phyloP scores from a whole-genome alignment of 2,888 invertebrate species.

The Mesopsocus fuscifrons region DNA sequence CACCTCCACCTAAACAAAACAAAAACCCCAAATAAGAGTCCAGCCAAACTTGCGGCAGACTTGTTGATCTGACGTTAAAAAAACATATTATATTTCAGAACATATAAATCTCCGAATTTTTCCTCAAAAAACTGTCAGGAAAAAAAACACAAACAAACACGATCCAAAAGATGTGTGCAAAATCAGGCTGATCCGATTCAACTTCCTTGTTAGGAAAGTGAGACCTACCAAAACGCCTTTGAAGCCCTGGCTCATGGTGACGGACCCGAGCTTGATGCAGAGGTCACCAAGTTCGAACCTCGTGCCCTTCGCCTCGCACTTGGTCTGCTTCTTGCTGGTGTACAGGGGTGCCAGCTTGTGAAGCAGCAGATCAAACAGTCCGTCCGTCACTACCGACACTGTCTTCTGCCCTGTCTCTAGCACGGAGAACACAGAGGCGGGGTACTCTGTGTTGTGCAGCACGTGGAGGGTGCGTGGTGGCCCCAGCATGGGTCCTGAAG shows the following conservation, averaged over 20 bases:
- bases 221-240: conserved; percentile 77
- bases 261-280: conserved; percentile 80
- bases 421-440: conserved; percentile 82
- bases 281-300: conserved; percentile 81
- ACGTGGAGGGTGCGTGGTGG: conserved; percentile 71
- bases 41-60: no score
- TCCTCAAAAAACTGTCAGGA: conserved; percentile 11
- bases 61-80: no score
- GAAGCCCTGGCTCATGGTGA: conserved; percentile 80
- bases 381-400: conserved; percentile 76
- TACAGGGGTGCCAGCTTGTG: conserved; percentile 75
- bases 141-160: no score
- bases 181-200: no score
- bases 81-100: no score
- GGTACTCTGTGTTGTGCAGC: conserved; percentile 90
- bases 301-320: conserved; percentile 63
- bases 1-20: conserved; percentile 29
- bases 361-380: conserved; percentile 77
- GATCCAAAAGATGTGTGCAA: conserved; percentile 10
- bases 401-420: conserved; percentile 73
- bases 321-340: conserved; percentile 59
- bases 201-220: no score
- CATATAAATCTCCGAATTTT: no score
- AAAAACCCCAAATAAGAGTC: neutral
- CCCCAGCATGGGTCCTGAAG: conserved; percentile 56